These are phyloP conservation scores for Canis aureus DNA, from an alignment of 2,113 vertebrate genomes.

Conservation along the genomic window DNA sequence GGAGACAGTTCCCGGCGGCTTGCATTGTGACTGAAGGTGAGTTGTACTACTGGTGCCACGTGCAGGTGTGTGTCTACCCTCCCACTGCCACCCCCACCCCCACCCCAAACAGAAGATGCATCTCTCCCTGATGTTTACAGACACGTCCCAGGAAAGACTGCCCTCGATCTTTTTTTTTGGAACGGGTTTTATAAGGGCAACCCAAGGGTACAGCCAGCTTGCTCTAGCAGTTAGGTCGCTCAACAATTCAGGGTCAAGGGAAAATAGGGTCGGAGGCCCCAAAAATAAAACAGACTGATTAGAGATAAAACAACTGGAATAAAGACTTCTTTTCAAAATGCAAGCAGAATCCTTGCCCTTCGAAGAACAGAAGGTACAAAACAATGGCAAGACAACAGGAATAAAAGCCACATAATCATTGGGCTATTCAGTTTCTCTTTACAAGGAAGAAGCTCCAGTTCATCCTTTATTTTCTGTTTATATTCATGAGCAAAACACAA, in stretches of 20 bases:
- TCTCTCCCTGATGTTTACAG: neutral
- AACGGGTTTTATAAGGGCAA: neutral
- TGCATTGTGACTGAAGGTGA: neutral
- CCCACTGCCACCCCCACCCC: too few species aligned
- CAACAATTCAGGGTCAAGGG: neutral
- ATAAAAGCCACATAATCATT: neutral
- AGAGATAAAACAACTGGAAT: neutral
- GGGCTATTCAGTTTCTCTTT: neutral
- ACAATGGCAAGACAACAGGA: neutral
- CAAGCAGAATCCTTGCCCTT: neutral
- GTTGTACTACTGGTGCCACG: neutral
- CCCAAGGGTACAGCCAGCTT: neutral
- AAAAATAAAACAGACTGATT: neutral
- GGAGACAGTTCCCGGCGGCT: neutral
- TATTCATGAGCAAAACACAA: slow-evolving; percentile 7
- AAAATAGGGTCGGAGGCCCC: neutral
- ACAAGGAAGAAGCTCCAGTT: neutral
- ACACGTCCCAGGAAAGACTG: neutral
- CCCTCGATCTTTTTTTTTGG: neutral
- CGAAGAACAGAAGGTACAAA: neutral
- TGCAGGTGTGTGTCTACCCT: fast-evolving
- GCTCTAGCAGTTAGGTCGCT: neutral
- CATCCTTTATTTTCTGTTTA: slow-evolving; percentile 39
- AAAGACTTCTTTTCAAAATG: slow-evolving; percentile 25
- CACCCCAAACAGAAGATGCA: neutral